These are phyloP conservation scores for Eucidaris tribuloides DNA, from an alignment of 35 echinoderm and acorn worm genomes.

Conservation along the genomic window DNA sequence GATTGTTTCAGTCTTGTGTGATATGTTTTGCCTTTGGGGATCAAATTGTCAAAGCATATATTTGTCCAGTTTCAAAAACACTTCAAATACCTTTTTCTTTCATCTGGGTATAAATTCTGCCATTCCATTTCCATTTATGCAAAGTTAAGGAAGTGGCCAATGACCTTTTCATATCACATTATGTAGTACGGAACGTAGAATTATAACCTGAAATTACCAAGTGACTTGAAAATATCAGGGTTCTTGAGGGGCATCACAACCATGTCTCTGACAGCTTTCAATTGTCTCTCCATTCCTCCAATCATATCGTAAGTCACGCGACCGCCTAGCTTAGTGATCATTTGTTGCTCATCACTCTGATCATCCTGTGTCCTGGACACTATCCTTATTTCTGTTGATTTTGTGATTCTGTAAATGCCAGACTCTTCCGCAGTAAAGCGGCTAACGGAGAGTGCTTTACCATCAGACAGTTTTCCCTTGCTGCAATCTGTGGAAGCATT, in stretches of 20 bases:
- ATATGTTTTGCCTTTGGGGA: too few species aligned
- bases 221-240: conserved; percentile 67
- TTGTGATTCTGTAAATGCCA: conserved; percentile 40
- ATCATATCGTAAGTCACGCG: conserved; percentile 75
- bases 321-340: background rate
- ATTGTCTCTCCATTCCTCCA: conserved; percentile 76
- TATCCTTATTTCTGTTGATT: conserved; percentile 18
- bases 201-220: conserved; percentile 58
- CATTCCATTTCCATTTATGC: too few species aligned
- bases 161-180: background rate
- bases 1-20: too few species aligned
- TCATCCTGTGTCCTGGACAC: background rate
- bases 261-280: conserved; percentile 72
- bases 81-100: too few species aligned
- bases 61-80: too few species aligned
- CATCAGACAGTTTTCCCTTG: background rate
- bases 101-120: too few species aligned
- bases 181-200: background rate
- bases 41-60: too few species aligned
- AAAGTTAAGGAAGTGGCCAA: too few species aligned
- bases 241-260: conserved; percentile 79
- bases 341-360: background rate
- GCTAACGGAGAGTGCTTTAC: background rate
- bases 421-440: background rate
- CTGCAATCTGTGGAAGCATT: background rate